Conservation (phyloP, 2,888 invertebrate genomes). For the Smittia sp. region DNA sequence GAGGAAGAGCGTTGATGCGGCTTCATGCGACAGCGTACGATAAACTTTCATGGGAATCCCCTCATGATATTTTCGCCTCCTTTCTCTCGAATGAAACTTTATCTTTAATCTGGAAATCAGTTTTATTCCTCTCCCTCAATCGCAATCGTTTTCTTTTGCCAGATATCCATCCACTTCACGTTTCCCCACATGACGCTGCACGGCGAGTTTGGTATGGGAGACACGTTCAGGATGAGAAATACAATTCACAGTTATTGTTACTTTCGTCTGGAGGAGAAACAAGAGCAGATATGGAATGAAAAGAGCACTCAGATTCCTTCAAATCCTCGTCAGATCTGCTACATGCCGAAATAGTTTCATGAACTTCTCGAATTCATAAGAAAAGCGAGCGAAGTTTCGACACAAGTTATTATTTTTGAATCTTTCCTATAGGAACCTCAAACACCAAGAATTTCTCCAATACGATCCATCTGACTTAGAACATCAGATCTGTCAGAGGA, state of each 20-base stretch:
- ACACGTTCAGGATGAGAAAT: slow-evolving; percentile 24
- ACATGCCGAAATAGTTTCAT: slow-evolving; percentile 5
- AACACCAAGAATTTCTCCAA: not conserved
- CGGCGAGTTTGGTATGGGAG: slow-evolving; percentile 5
- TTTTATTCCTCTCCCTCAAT: not conserved
- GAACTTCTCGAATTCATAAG: slow-evolving; percentile 13
- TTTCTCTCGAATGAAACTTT: not conserved
- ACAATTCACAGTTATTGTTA: slow-evolving; percentile 27
- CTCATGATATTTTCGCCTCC: not conserved
- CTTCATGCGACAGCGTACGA: no score
- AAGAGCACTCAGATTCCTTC: not conserved
- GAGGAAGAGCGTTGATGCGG: no score
- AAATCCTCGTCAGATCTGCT: not conserved
- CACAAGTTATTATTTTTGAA: slow-evolving; percentile 4
- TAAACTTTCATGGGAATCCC: no score
- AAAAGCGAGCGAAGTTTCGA: not conserved
- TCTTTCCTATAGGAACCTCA: not conserved
- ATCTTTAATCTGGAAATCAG: slow-evolving; percentile 15
- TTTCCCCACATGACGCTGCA: slow-evolving; percentile 16
- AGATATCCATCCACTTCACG: slow-evolving; percentile 9
- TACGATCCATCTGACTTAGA: not conserved
- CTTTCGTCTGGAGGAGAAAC: not conserved
- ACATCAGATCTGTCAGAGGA: no score
- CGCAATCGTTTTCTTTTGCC: not conserved
- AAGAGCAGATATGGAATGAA: not conserved